phyloP scores from a whole-genome alignment of 2,888 invertebrate genomes.

The Apamea crenata region DNA sequence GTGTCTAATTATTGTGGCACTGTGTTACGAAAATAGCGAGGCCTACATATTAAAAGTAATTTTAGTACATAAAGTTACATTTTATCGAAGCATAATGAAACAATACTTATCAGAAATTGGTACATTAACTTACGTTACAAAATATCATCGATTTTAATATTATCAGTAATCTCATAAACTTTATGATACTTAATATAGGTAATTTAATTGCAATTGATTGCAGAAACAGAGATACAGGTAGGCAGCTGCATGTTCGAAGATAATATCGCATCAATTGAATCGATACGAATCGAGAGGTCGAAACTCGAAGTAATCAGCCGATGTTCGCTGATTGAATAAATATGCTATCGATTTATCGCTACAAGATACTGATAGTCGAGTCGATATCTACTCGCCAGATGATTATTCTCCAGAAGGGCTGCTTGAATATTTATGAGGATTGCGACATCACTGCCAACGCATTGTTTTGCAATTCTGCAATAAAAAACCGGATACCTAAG shows the following conservation, averaged over 20 bases:
- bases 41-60: neutral
- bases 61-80: neutral
- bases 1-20: neutral
- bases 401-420: constrained; percentile 49
- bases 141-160: constrained; percentile 9
- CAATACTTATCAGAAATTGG: too few species aligned
- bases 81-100: neutral
- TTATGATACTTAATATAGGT: constrained; percentile 10
- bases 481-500: constrained; percentile 42
- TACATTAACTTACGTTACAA: too few species aligned
- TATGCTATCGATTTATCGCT: constrained; percentile 29
- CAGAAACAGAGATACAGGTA: neutral
- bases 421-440: constrained; percentile 55
- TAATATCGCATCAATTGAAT: neutral
- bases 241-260: neutral
- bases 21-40: constrained; percentile 5
- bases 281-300: constrained; percentile 11
- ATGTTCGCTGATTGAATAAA: constrained; percentile 34
- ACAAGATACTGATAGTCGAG: constrained; percentile 8
- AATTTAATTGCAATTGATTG: constrained; percentile 31
- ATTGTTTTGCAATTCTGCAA: constrained; percentile 55
- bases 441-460: constrained; percentile 40
- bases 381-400: constrained; percentile 29
- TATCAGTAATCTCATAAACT: constrained; percentile 5
- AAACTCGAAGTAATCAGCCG: constrained; percentile 13